phyloP scores from a whole-genome alignment of 2,888 invertebrate species.

The Perithous albicinctus region DNA sequence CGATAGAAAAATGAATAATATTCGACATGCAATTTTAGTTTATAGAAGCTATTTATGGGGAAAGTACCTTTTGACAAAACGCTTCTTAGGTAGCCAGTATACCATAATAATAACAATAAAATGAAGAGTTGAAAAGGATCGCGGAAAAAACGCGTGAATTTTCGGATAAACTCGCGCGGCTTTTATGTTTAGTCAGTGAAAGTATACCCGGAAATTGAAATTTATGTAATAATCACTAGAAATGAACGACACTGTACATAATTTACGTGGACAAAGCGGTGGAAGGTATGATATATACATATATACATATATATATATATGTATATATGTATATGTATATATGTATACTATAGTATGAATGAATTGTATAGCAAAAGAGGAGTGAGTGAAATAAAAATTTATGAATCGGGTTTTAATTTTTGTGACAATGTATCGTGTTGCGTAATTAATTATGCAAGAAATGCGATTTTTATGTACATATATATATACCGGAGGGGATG shows the following conservation, averaged over 20 bases:
- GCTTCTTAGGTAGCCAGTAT: slow-evolving; percentile 79
- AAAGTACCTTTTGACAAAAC: slow-evolving; percentile 79
- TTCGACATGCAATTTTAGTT: slow-evolving; percentile 27
- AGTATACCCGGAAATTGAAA: slow-evolving; percentile 44
- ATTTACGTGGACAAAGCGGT: slow-evolving; percentile 31
- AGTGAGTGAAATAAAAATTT: neutral
- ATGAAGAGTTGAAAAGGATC: neutral
- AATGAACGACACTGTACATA: slow-evolving; percentile 42
- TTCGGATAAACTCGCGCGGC: neutral
- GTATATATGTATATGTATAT: slow-evolving; percentile 7
- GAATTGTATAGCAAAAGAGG: neutral
- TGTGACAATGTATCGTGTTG: neutral
- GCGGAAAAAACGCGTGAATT: no score
- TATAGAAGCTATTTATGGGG: slow-evolving; percentile 25
- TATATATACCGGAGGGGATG: slow-evolving; percentile 6
- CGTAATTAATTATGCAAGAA: slow-evolving; percentile 13
- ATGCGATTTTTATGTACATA: no score
- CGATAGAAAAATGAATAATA: slow-evolving; percentile 6
- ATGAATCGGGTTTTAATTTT: neutral
- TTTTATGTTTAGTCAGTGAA: slow-evolving; percentile 28
- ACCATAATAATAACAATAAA: slow-evolving; percentile 77
- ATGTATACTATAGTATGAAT: neutral
- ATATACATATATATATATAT: slow-evolving; percentile 13
- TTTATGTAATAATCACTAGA: slow-evolving; percentile 61
- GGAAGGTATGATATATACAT: neutral